Conservation (phyloP, 2,113 vertebrate genomes). For the Aramus guarauna region DNA sequence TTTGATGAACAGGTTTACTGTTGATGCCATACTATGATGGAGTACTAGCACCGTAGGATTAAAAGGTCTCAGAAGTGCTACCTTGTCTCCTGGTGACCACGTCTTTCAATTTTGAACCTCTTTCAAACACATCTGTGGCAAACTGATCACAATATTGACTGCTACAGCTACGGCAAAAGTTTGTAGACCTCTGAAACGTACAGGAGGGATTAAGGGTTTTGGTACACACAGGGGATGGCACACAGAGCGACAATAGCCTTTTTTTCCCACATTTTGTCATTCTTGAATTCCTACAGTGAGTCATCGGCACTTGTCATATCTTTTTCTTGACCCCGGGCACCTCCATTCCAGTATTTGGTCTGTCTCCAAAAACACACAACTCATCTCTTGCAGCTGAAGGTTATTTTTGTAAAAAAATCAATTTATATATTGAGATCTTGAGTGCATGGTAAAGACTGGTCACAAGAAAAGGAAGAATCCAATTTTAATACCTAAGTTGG, state of each 20-base stretch:
- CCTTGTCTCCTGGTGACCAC: background rate
- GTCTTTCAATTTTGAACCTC: background rate
- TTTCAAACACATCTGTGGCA: background rate
- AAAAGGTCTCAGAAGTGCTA: background rate
- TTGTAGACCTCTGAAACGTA: background rate
- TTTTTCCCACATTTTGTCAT: background rate
- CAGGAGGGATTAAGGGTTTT: background rate
- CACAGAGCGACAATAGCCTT: background rate
- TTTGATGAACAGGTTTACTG: background rate
- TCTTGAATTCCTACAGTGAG: background rate
- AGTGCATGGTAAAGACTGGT: background rate
- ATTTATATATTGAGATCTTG: background rate
- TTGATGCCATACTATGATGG: background rate
- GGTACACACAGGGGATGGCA: background rate
- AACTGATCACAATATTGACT: background rate
- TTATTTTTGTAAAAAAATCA: background rate
- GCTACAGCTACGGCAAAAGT: background rate
- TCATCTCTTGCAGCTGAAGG: background rate
- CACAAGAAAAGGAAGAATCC: background rate
- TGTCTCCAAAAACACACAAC: background rate
- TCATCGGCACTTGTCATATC: background rate
- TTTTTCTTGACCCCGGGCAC: background rate
- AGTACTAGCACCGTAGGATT: background rate
- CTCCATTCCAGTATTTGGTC: background rate
- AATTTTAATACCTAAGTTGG: background rate